Conservation (phyloP, 2,888 invertebrate genomes). For the Empis livida region DNA sequence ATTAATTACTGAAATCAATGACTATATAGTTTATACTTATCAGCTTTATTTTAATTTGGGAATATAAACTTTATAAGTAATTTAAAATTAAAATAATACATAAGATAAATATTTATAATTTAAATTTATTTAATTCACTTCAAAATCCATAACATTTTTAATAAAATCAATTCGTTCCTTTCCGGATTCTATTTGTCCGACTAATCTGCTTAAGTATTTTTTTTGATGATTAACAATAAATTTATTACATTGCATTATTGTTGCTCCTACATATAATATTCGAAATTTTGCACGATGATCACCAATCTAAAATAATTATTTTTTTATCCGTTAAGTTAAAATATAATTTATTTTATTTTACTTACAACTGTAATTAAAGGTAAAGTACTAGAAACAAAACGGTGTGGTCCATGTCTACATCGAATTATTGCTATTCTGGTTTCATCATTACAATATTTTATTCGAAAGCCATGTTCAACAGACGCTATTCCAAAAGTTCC, state of each 20-base stretch:
- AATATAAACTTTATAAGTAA: too few species aligned
- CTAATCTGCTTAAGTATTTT: slow-evolving; percentile 48
- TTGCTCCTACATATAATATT: slow-evolving; percentile 63
- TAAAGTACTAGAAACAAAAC: slow-evolving; percentile 51
- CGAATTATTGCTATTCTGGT: slow-evolving; percentile 63
- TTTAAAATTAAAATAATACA: too few species aligned
- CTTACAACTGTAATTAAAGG: slow-evolving; percentile 50
- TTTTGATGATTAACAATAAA: slow-evolving; percentile 58
- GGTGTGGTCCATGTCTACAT: slow-evolving; percentile 61
- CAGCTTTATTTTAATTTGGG: too few species aligned
- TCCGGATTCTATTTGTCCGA: slow-evolving; percentile 47
- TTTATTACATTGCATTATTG: slow-evolving; percentile 64
- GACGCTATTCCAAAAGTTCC: slow-evolving; percentile 67
- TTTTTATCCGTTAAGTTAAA: background rate
- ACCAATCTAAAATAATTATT: slow-evolving; percentile 36
- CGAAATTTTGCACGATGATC: slow-evolving; percentile 46
- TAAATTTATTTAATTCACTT: slow-evolving; percentile 18
- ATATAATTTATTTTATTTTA: background rate
- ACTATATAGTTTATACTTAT: too few species aligned
- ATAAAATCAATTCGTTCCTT: slow-evolving; percentile 46
- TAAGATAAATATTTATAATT: too few species aligned
- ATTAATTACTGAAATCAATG: too few species aligned
- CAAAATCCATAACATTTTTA: slow-evolving; percentile 28
- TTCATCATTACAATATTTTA: slow-evolving; percentile 66
- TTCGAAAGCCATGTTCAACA: slow-evolving; percentile 54